Evolutionary conservation across 2,797 vertebrate genomes (phyloP).

Genomic region (Microctenopoma stevenorrisi): DNA sequence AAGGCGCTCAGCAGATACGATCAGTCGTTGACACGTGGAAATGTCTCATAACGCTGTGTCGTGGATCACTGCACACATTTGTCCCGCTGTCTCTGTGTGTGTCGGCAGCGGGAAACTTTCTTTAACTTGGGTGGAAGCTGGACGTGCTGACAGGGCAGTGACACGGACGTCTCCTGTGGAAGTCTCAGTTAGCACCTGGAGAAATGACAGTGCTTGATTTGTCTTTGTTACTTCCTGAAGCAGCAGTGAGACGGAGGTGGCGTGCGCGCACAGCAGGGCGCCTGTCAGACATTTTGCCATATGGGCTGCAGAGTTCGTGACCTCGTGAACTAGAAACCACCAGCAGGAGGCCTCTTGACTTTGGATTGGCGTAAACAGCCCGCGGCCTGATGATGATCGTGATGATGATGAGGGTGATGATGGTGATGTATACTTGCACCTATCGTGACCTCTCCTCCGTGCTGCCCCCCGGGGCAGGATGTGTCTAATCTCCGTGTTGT

Average conservation of each 20-base stretch:
- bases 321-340: constrained; percentile 50
- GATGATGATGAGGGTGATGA: constrained; percentile 46
- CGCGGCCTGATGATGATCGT: constrained; percentile 44
- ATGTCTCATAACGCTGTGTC: not conserved
- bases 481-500: constrained; percentile 36
- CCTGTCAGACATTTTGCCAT: constrained; percentile 25
- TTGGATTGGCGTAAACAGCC: constrained; percentile 39
- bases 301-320: constrained; percentile 45
- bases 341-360: constrained; percentile 25
- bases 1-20: not conserved
- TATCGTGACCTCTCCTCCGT: constrained; percentile 44
- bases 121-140: no score
- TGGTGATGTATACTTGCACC: constrained; percentile 57
- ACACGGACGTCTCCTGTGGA: not conserved
- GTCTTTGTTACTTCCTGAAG: constrained; percentile 23
- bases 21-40: not conserved
- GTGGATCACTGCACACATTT: not conserved
- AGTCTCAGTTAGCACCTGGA: not conserved
- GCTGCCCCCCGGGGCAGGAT: constrained; percentile 13
- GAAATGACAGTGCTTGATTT: not conserved
- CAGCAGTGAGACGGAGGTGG: not conserved
- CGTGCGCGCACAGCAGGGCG: not conserved
- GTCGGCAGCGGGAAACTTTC: not conserved
- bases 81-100: not conserved
- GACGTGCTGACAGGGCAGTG: no score